These are phyloP conservation scores for Protodeltote pygarga DNA, from an alignment of 2,888 invertebrate species.

Conservation along the genomic window DNA sequence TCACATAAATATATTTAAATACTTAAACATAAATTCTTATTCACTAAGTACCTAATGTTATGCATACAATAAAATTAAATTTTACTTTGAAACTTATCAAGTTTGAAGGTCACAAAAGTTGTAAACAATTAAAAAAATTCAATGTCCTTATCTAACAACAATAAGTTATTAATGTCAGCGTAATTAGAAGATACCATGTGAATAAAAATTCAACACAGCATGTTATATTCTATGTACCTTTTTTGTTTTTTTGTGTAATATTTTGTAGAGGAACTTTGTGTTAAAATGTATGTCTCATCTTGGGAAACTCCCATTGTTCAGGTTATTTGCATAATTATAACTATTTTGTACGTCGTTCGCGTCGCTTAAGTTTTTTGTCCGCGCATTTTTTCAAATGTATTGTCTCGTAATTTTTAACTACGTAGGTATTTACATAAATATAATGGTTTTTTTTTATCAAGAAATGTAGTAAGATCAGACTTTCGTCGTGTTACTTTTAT, in stretches of 20 bases:
- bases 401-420: background rate
- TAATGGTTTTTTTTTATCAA: no score
- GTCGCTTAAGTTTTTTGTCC: background rate
- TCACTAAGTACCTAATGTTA: no score
- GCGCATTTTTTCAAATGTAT: background rate
- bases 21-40: no score
- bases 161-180: slow-evolving; percentile 43
- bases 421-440: no score
- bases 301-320: slow-evolving; percentile 40
- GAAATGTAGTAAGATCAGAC: no score
- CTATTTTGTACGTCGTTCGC: slow-evolving; percentile 11
- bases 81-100: slow-evolving; percentile 20
- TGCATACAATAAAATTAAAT: slow-evolving; percentile 23
- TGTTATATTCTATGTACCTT: slow-evolving; percentile 9
- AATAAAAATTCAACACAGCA: slow-evolving; percentile 23
- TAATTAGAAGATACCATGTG: slow-evolving; percentile 38
- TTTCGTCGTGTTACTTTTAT: no score
- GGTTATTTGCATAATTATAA: slow-evolving; percentile 34
- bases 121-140: slow-evolving; percentile 38
- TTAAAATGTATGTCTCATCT: slow-evolving; percentile 37
- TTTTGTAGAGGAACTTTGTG: slow-evolving; percentile 29
- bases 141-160: slow-evolving; percentile 40
- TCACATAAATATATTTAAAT: no score
- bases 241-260: slow-evolving; percentile 11
- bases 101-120: slow-evolving; percentile 29